Base-by-base conservation (phyloP, 2,797 vertebrate species). In the Characodon lateralis region DNA sequence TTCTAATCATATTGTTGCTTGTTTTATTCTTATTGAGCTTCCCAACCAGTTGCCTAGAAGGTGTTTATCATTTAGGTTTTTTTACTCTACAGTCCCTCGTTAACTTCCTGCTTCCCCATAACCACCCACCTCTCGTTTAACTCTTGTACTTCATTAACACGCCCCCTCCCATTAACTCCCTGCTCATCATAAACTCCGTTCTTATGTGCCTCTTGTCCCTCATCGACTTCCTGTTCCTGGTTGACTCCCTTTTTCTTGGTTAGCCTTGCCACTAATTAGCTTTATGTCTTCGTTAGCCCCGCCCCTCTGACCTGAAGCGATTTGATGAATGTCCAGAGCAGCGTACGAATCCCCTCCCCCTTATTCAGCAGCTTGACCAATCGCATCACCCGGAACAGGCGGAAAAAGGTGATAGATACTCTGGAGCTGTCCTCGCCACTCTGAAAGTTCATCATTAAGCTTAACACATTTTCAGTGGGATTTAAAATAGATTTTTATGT, bases 371-470 rank as follows among this genome's bases (percentile, higher is more conserved):
- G 95, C 93, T 99, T 99, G 92, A 99, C 98, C 94, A 99, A 86
- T 87, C 98, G 96, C 98, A 99, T 99, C 81, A 99, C 98, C 85
- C 98, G 96, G 94, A 99, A 99, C 71, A 99, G 96, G 86, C 98
- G 97, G 92, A 99, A 99, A 93, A 99, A 99, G 24, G 98, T 99
- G 94, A 99, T 99, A 80, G 98, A 99, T 89, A 99, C 98, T 68
- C 98, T 96, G 88, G 98, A 97, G 80, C 96, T 98, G 94, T 99
- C 98, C 87, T 99, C 98, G 6, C 91, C 92, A 3, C 93, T 94
- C 94, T 94, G 81, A 28, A n/a, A n/a, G 39, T 69, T 2, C 10
- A 26, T n/a, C n/a, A 46, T 69, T 28, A 28, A 6, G 14, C 9
- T 14, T 14, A 6, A 43, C n/a, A 13, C 10, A 0, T 41, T 12